Conservation (phyloP, 2,888 invertebrate genomes). For the Callyntrura guangdongensis region DNA sequence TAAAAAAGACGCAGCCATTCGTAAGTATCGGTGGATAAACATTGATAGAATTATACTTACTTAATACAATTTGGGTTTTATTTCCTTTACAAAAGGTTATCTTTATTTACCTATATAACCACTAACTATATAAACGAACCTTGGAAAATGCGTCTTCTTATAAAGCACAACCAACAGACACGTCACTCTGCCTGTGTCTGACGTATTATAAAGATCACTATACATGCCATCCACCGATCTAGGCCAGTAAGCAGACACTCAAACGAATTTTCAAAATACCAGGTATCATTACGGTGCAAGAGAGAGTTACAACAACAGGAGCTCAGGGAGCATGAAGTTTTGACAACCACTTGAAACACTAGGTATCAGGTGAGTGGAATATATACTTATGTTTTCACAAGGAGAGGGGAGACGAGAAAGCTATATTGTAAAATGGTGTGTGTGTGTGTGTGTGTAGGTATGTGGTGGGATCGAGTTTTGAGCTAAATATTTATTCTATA, state of each 20-base stretch:
- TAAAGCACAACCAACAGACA: no score
- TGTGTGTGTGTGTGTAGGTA: neutral
- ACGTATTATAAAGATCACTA: no score
- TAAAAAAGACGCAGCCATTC: conserved; percentile 19
- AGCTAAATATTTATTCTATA: conserved; percentile 34
- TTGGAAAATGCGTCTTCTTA: no score
- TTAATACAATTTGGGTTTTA: conserved; percentile 39
- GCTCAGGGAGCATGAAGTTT: conserved; percentile 39
- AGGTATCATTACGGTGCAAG: neutral
- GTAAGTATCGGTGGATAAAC: neutral
- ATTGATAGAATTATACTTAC: neutral
- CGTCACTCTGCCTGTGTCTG: no score
- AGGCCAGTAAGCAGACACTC: neutral
- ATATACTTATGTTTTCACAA: no score
- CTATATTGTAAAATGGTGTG: neutral
- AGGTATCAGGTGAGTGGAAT: conserved; percentile 50
- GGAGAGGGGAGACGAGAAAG: neutral
- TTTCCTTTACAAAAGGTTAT: neutral
- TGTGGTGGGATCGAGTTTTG: neutral
- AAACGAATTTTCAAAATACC: conserved; percentile 41
- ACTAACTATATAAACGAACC: neutral
- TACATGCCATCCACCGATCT: neutral
- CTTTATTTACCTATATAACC: neutral
- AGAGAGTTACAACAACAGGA: neutral
- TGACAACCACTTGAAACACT: conserved; percentile 60